Conservation (phyloP, 2,113 vertebrate species). For the Malaclemys terrapin region DNA sequence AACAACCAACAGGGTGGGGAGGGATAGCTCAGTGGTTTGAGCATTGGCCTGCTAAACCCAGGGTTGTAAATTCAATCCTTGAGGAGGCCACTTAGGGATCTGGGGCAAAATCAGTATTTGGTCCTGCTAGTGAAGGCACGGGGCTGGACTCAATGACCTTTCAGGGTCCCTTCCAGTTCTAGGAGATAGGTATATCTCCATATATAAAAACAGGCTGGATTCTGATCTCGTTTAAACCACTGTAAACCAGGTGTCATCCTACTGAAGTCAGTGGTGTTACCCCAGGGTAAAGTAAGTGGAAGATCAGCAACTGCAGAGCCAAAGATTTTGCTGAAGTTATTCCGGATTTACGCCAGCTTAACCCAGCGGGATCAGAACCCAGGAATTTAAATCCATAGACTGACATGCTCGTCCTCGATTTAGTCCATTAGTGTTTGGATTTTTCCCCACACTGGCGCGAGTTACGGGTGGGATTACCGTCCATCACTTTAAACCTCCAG, state of each 20-base stretch:
- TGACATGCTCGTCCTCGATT: not conserved
- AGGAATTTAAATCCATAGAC: fast-evolving
- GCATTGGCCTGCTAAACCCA: no score
- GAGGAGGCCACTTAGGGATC: no score
- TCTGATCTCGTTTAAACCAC: not conserved
- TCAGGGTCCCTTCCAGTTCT: no score
- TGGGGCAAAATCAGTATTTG: no score
- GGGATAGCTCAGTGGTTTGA: no score
- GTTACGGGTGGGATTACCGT: not conserved
- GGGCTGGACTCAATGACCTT: no score
- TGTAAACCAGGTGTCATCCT: not conserved
- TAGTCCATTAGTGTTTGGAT: not conserved
- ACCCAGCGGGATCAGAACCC: not conserved
- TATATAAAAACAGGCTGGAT: no score
- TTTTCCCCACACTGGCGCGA: not conserved
- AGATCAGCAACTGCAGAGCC: not conserved
- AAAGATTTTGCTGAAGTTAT: not conserved
- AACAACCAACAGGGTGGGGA: no score
- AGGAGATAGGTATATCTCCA: no score
- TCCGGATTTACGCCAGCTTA: not conserved
- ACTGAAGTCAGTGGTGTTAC: no score
- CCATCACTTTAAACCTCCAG: constrained; percentile 17
- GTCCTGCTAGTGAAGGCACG: no score
- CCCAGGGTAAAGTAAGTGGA: not conserved
- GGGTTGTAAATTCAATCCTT: no score